phyloP scores from a whole-genome alignment of 2,888 invertebrate genomes.

The Parnassius orleans region DNA sequence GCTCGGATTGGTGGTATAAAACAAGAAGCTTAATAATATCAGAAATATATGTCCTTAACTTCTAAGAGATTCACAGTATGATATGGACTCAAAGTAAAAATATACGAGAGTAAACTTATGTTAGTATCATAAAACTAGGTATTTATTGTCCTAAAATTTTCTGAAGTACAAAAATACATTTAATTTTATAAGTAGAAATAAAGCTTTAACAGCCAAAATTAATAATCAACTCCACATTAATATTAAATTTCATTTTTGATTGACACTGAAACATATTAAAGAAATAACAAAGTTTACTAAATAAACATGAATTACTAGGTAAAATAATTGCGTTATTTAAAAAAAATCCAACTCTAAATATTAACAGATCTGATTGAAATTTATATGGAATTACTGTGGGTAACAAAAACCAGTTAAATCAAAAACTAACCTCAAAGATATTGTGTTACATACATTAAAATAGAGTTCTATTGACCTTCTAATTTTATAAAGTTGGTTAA shows the following conservation, averaged over 20 bases:
- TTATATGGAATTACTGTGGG: no score
- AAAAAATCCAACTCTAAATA: not conserved
- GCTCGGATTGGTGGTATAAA: slow-evolving; percentile 69
- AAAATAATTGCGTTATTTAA: slow-evolving; percentile 2
- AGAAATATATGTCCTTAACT: slow-evolving; percentile 34
- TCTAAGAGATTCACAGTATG: slow-evolving; percentile 43
- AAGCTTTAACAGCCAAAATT: slow-evolving; percentile 20
- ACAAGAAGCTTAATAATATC: slow-evolving; percentile 32
- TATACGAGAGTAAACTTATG: not conserved
- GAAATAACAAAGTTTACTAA: not conserved
- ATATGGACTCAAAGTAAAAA: slow-evolving; percentile 27
- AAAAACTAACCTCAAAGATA: no score
- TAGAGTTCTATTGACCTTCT: no score
- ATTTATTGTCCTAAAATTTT: slow-evolving; percentile 24
- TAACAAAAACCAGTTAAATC: no score
- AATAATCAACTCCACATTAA: slow-evolving; percentile 15
- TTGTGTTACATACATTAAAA: no score
- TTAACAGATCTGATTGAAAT: no score
- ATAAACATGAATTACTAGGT: not conserved
- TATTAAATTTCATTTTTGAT: slow-evolving; percentile 13
- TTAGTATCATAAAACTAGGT: slow-evolving; percentile 19
- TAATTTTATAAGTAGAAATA: slow-evolving; percentile 21
- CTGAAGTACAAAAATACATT: slow-evolving; percentile 27
- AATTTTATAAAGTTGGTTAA: not conserved
- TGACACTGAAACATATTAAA: not conserved